Base-by-base conservation (phyloP, 2,888 invertebrate species). In the Ferdinandea cuprea region DNA sequence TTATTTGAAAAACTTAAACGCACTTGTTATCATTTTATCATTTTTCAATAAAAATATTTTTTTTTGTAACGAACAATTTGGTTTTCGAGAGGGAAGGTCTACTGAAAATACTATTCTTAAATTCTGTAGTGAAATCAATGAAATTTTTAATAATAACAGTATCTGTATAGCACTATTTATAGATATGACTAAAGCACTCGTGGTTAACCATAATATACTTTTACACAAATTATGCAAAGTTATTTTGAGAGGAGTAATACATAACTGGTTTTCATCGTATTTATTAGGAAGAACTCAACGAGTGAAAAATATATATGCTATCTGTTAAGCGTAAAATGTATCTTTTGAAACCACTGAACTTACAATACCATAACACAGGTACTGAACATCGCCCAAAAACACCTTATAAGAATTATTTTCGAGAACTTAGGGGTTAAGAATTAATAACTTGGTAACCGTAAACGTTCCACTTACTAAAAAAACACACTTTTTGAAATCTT, bases 11-110 rank as follows among this genome's bases (percentile, higher is more conserved):
- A 63, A 2, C 35, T 42, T 52, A 9, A 30, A 15, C 25, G 25
- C n/a, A n/a, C n/a, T n/a, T n/a, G 25, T 25, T 25, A 2, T 25
- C 25, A 5, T 25, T 5, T 3, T 2, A 25, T 25, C 25, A 25
- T 35, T 35, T 35, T 19, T 5, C 11, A 1, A 54, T 11, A 32
- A 54, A 35, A 19, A 54, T 54, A 19, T 28, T 6, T 28, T 25
- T 42, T 59, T 59, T 42, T 28, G 28, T 35, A 25, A 28, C 1
- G 17, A 42, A 13, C 58, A 59, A 19, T 37, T 56, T 40, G 56
- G 56, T 37, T 35, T 56, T 56, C 40, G n/a, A n/a, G n/a, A n/a
- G n/a, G n/a, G n/a, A n/a, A n/a, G n/a, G n/a, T n/a, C n/a, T n/a
- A n/a, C n/a, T n/a, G 40, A 40, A n/a, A 25, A 28, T 0, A 52